Conservation (phyloP, 2,797 vertebrate genomes). For the Mus minutoides region DNA sequence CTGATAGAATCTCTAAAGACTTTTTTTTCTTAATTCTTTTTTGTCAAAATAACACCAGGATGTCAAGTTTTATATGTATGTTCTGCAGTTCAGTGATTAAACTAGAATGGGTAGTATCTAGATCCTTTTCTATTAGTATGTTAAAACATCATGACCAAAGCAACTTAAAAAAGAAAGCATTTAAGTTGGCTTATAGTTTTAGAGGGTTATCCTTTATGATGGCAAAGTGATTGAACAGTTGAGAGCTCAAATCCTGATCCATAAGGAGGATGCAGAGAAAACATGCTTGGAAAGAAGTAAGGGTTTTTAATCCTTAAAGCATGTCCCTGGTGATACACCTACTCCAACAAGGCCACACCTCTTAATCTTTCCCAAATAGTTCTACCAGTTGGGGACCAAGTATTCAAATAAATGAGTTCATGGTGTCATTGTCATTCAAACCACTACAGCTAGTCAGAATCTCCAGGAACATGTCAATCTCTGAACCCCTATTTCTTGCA, state of each 20-base stretch:
- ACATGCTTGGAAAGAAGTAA: background rate
- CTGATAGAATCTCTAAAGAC: background rate
- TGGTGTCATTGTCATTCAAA: background rate
- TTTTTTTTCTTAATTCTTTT: background rate
- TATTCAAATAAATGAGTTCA: background rate
- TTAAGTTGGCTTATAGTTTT: background rate
- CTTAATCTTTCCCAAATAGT: background rate
- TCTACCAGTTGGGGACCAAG: background rate
- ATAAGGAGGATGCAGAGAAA: background rate
- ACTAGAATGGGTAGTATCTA: background rate
- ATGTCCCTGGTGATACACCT: background rate
- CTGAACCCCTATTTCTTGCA: background rate
- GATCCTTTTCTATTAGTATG: background rate
- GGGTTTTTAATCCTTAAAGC: background rate
- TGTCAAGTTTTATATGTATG: background rate
- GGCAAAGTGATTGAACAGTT: background rate
- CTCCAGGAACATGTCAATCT: background rate
- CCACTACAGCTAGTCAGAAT: background rate
- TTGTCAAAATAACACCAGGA: background rate
- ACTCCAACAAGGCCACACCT: background rate
- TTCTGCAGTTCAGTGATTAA: background rate
- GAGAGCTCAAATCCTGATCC: background rate
- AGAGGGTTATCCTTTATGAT: background rate
- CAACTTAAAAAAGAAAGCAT: background rate
- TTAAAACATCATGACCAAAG: background rate